Evolutionary conservation across 2,797 vertebrate genomes (phyloP).

Genomic region (Xerus rutilus): DNA sequence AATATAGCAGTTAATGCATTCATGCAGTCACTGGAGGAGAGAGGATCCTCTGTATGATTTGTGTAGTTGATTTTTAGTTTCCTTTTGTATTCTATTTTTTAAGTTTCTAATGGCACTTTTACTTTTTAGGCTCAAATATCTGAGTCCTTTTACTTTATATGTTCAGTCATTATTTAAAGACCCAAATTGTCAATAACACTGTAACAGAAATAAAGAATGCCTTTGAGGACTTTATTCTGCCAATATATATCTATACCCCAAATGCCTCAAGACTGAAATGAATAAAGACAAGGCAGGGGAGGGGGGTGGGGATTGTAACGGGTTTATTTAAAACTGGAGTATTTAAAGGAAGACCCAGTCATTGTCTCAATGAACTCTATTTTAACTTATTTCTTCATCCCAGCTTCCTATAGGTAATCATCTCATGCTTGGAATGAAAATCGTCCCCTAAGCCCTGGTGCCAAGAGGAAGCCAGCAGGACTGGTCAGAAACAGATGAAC

Average conservation of each 20-base stretch:
- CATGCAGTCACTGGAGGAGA: too few relatives aligned
- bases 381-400: neutral
- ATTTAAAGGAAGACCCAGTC: neutral
- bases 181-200: neutral
- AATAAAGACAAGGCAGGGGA: neutral
- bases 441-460: neutral
- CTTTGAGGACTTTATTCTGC: neutral
- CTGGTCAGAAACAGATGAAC: neutral
- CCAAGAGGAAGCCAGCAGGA: neutral
- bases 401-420: neutral
- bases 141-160: neutral
- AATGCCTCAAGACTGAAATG: neutral
- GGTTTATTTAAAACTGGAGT: neutral
- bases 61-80: too few relatives aligned
- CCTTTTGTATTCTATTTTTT: too few relatives aligned
- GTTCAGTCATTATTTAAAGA: neutral
- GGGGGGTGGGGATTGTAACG: neutral
- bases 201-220: neutral
- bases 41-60: too few relatives aligned
- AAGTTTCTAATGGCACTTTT: neutral
- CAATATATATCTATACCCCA: neutral
- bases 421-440: neutral
- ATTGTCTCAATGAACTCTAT: neutral
- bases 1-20: neutral
- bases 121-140: neutral